Evolutionary conservation across 2,888 invertebrate species (phyloP).

Genomic region (Noctua fimbriata): DNA sequence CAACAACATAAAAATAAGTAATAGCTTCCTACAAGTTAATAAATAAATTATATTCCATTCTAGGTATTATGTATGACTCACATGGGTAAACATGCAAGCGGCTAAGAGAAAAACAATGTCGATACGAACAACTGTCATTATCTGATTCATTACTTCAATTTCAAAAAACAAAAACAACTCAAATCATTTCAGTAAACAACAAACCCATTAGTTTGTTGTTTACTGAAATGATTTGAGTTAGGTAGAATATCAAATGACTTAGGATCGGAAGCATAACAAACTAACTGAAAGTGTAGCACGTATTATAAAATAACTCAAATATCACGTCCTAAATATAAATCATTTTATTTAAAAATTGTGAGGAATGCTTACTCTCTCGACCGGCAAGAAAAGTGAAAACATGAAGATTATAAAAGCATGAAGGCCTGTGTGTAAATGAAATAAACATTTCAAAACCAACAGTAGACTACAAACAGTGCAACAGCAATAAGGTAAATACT

Average conservation of each 20-base stretch:
- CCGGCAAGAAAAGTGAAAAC: constrained; percentile 60
- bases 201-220: constrained; percentile 29
- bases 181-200: too few species aligned
- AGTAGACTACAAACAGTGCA: constrained; percentile 31
- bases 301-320: constrained; percentile 15
- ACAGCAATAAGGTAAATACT: constrained; percentile 37
- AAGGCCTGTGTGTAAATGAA: constrained; percentile 51
- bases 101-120: constrained; percentile 35
- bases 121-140: constrained; percentile 42
- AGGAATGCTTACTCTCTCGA: constrained; percentile 36
- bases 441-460: constrained; percentile 47
- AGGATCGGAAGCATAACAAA: constrained; percentile 9
- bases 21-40: constrained; percentile 39
- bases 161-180: too few species aligned
- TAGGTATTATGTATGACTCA: constrained; percentile 55
- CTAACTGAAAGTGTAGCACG: not conserved
- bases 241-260: constrained; percentile 2
- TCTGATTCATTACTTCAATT: constrained; percentile 26
- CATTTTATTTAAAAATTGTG: constrained; percentile 2
- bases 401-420: constrained; percentile 52
- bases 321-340: constrained; percentile 7
- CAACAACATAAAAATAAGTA: constrained; percentile 14
- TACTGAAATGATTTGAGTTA: constrained; percentile 21
- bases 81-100: constrained; percentile 31
- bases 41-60: constrained; percentile 41